Conservation (phyloP, 2,888 invertebrate species). For the Harmothoe impar region DNA sequence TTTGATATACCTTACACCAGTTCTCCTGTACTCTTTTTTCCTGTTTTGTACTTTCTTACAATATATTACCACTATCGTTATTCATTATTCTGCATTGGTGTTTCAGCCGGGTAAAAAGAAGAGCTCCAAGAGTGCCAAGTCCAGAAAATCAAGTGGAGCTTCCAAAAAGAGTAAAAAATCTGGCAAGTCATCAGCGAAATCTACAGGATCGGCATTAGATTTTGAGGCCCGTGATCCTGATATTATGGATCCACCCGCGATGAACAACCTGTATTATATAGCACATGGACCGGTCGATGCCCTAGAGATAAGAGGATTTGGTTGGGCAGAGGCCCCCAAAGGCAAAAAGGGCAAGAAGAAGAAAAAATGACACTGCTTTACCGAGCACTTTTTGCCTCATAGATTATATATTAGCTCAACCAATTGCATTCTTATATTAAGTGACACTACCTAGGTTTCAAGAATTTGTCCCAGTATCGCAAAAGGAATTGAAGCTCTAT, state of each 20-base stretch:
- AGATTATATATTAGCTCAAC: not conserved
- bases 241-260: conserved; percentile 93
- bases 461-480: not conserved
- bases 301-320: conserved; percentile 92
- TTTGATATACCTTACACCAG: too few species aligned
- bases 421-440: not conserved
- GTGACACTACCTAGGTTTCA: not conserved
- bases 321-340: conserved; percentile 93
- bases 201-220: conserved; percentile 49
- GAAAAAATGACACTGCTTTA: conserved; percentile 68
- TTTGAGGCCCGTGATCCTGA: conserved; percentile 86
- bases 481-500: too few species aligned
- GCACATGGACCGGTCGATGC: conserved; percentile 96
- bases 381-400: not conserved
- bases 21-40: too few species aligned
- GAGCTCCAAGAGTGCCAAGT: conserved; percentile 48
- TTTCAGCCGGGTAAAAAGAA: conserved; percentile 61
- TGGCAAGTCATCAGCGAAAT: conserved; percentile 63
- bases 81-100: too few species aligned
- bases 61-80: too few species aligned
- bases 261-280: conserved; percentile 96
- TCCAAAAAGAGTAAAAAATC: conserved; percentile 58
- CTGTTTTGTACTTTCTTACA: too few species aligned
- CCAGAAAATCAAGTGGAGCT: conserved; percentile 40
- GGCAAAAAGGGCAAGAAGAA: conserved; percentile 75